These are phyloP conservation scores for Anastrepha obliqua DNA, from an alignment of 1,140 invertebrate species.

Conservation along the genomic window DNA sequence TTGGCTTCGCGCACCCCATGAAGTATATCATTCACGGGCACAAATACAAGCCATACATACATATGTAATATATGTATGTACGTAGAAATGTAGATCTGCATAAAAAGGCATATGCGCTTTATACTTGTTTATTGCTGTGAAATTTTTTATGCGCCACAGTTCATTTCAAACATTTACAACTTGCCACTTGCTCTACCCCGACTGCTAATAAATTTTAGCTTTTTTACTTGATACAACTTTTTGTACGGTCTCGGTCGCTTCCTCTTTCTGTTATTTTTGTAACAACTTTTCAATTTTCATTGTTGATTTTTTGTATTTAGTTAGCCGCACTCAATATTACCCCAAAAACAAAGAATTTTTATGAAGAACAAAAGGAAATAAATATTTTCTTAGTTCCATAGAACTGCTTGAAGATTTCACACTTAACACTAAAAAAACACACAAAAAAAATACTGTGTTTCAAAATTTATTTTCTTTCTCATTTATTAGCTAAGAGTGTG, in stretches of 20 bases:
- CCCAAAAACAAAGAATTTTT: not conserved
- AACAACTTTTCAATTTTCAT: not conserved
- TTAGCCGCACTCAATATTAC: not conserved
- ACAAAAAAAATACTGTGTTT: not conserved
- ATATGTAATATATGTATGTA: not conserved
- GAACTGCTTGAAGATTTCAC: not conserved
- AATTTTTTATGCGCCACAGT: conserved; percentile 2
- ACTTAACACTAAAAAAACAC: not conserved
- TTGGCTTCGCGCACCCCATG: not conserved
- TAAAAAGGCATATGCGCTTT: not conserved
- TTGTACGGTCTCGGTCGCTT: not conserved
- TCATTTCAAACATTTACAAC: conserved; percentile 36
- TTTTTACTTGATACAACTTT: not conserved
- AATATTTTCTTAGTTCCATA: conserved; percentile 32
- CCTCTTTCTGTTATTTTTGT: not conserved
- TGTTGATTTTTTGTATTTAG: conserved; percentile 27
- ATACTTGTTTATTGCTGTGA: conserved; percentile 42
- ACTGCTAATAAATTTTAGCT: conserved; percentile 7
- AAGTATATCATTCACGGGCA: not conserved
- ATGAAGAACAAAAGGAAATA: conserved; percentile 7
- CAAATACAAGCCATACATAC: not conserved
- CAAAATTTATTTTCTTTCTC: conserved; percentile 43
- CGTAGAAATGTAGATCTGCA: not conserved
- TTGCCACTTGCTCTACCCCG: not conserved
- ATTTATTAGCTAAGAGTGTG: conserved; percentile 15